These are phyloP conservation scores for Tenualosa thibaudeaui DNA, from an alignment of 2,797 vertebrate species.

Conservation along the genomic window DNA sequence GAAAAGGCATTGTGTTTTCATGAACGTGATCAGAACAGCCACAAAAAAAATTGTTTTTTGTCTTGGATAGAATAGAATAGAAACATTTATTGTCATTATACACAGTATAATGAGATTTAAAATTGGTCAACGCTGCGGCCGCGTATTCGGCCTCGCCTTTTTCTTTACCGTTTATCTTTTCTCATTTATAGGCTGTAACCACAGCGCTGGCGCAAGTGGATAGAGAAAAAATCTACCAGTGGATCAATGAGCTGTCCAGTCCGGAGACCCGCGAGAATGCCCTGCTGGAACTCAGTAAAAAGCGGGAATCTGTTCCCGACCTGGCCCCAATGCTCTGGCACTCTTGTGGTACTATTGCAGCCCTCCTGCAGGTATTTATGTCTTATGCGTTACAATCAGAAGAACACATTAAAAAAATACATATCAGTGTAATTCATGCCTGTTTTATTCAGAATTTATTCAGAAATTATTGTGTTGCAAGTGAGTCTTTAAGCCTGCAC, in stretches of 20 bases:
- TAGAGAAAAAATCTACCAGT: slow-evolving; percentile 97
- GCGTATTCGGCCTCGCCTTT: background rate
- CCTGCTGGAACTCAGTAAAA: slow-evolving; percentile 95
- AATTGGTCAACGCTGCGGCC: background rate
- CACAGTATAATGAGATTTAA: too few relatives aligned
- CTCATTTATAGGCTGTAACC: slow-evolving; percentile 82
- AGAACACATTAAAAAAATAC: background rate
- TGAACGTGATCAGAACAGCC: background rate
- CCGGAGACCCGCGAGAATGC: slow-evolving; percentile 96
- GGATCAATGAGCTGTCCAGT: slow-evolving; percentile 98
- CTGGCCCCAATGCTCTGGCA: slow-evolving; percentile 98
- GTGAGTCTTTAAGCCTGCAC: too few relatives aligned
- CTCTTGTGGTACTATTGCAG: slow-evolving; percentile 95
- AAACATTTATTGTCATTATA: too few relatives aligned
- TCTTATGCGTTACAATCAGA: background rate
- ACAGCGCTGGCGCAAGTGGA: slow-evolving; percentile 95
- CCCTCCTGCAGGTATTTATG: slow-evolving; percentile 86
- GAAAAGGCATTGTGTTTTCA: background rate
- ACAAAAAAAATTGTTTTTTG: background rate
- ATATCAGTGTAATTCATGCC: background rate
- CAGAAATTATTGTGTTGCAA: too few relatives aligned
- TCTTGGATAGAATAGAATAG: too few relatives aligned
- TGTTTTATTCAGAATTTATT: background rate
- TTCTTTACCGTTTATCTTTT: background rate
- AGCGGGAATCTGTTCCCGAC: slow-evolving; percentile 94